phyloP scores from a whole-genome alignment of 2,888 invertebrate genomes.

The Pseudococcus longispinus region DNA sequence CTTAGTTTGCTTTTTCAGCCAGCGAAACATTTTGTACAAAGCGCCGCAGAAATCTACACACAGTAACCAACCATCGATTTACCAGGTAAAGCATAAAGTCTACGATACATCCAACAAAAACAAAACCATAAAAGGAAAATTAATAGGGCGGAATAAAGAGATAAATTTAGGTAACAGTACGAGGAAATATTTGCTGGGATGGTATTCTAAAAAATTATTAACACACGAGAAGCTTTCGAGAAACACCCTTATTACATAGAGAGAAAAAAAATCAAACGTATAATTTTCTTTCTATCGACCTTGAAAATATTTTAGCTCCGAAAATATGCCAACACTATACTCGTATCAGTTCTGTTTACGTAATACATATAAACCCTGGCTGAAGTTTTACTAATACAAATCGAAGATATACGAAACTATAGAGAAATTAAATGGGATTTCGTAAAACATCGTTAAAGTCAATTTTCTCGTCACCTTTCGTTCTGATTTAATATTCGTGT shows the following conservation, averaged over 20 bases:
- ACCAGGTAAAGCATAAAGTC: background rate
- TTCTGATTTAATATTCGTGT: background rate
- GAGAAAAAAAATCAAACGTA: background rate
- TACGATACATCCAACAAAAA: background rate
- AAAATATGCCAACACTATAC: background rate
- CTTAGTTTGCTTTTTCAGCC: background rate
- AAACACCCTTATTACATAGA: background rate
- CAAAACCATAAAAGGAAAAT: constrained; percentile 9
- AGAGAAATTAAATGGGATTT: background rate
- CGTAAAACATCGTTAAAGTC: background rate
- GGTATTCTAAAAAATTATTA: background rate
- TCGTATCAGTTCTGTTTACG: background rate
- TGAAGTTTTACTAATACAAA: background rate
- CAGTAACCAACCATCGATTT: background rate
- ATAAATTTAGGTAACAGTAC: background rate
- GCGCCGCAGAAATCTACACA: background rate
- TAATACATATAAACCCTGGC: background rate
- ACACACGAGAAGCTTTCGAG: background rate
- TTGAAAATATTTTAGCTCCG: background rate
- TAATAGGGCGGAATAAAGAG: constrained; percentile 28
- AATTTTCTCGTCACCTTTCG: background rate
- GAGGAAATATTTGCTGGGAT: background rate
- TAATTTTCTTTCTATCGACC: background rate
- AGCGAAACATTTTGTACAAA: background rate
- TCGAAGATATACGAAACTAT: background rate